Percentiles rank a stretch among this genome's conserved stretches.
Conservation (phyloP, 2,113 vertebrate genomes). For the Loxodonta africana region DNA sequence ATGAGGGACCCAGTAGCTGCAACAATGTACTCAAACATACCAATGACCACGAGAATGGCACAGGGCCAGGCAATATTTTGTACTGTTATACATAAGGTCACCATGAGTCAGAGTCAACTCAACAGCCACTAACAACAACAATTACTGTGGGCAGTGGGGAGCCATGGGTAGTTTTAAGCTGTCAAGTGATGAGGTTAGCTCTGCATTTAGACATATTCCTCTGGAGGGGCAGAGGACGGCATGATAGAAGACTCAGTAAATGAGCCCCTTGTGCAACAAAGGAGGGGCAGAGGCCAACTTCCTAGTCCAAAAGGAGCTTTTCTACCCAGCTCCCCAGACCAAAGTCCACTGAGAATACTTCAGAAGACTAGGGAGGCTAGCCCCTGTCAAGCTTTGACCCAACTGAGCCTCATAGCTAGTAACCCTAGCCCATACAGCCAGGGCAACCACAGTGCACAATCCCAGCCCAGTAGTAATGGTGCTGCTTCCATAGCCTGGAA, state of each 20-base stretch:
- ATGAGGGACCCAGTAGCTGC: background rate
- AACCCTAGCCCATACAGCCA: background rate
- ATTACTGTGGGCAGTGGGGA: background rate
- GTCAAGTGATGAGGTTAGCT: too few relatives aligned
- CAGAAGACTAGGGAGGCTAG: background rate
- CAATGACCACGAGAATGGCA: background rate
- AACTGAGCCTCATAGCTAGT: fast-evolving
- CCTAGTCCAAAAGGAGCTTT: background rate
- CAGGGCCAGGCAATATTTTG: background rate
- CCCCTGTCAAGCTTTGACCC: background rate
- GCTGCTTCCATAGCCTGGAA: background rate
- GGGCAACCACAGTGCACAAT: fast-evolving
- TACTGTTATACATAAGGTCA: background rate
- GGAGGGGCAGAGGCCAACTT: background rate
- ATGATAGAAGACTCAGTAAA: background rate
- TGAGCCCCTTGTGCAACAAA: background rate
- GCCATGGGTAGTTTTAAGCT: background rate
- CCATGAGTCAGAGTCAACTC: background rate
- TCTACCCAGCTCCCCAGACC: background rate
- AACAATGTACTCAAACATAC: background rate
- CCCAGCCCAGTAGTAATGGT: background rate
- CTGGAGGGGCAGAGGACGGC: background rate
- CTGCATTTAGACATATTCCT: background rate
- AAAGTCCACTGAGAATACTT: background rate
- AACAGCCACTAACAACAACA: background rate